Conservation (phyloP, 2,888 invertebrate genomes). For the Beris morrisii region DNA sequence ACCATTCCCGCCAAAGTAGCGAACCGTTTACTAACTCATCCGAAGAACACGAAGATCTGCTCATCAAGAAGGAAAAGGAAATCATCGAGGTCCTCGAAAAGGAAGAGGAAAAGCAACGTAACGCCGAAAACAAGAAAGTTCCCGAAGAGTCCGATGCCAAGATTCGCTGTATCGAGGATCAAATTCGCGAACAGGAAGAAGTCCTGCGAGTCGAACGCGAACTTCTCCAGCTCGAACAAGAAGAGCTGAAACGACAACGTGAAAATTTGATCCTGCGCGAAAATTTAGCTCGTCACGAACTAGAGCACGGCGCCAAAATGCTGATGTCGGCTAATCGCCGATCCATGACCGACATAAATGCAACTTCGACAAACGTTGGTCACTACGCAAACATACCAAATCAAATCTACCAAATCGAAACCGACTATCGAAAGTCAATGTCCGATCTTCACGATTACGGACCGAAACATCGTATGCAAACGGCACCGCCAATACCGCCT, state of each 20-base stretch:
- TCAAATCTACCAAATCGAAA: slow-evolving; percentile 51
- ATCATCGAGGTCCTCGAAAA: slow-evolving; percentile 67
- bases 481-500: slow-evolving; percentile 60
- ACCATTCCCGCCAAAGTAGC: slow-evolving; percentile 80
- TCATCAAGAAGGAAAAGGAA: slow-evolving; percentile 64
- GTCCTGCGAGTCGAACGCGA: slow-evolving; percentile 78
- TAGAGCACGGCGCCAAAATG: slow-evolving; percentile 57
- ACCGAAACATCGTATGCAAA: slow-evolving; percentile 47
- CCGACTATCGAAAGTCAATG: slow-evolving; percentile 62
- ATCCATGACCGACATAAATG: slow-evolving; percentile 66
- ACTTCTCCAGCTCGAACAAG: slow-evolving; percentile 74
- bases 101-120: slow-evolving; percentile 59
- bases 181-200: slow-evolving; percentile 70
- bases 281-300: slow-evolving; percentile 60
- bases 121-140: slow-evolving; percentile 32
- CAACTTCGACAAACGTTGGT: slow-evolving; percentile 42
- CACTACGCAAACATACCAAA: slow-evolving; percentile 53
- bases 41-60: slow-evolving; percentile 73
- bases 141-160: slow-evolving; percentile 54
- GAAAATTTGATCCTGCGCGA: slow-evolving; percentile 71
- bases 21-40: slow-evolving; percentile 77
- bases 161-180: slow-evolving; percentile 65
- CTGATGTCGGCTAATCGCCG: slow-evolving; percentile 59
- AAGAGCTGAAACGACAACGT: slow-evolving; percentile 73
- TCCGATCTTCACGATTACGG: slow-evolving; percentile 60